These are phyloP conservation scores for Parotia lawesii DNA, from an alignment of 2,113 vertebrate species.

Conservation along the genomic window DNA sequence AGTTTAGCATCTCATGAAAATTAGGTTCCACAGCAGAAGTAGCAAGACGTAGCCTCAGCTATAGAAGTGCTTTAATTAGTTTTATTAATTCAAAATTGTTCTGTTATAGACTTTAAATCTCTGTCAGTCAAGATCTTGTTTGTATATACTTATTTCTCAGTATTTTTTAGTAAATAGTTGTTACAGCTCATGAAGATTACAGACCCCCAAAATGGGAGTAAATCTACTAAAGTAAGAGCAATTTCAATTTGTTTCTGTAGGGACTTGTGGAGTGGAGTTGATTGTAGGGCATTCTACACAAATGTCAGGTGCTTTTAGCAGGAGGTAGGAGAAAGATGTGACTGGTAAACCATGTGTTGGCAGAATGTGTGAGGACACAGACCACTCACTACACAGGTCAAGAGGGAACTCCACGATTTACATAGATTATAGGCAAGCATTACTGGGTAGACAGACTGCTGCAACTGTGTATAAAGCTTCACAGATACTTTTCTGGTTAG, in stretches of 20 bases:
- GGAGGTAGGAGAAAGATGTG: background rate
- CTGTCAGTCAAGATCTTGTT: background rate
- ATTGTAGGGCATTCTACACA: background rate
- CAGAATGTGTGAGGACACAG: rapidly evolving
- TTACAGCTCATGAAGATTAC: rapidly evolving
- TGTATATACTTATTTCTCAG: background rate
- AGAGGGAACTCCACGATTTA: rapidly evolving
- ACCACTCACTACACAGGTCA: rapidly evolving
- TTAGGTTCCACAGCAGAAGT: background rate
- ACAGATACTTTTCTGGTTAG: too few species aligned
- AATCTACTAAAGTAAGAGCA: rapidly evolving
- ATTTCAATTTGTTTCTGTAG: background rate
- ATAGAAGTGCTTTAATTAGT: background rate
- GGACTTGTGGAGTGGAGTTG: background rate
- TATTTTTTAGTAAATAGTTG: background rate
- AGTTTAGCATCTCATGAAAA: background rate
- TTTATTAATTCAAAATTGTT: background rate
- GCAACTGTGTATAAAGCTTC: rapidly evolving
- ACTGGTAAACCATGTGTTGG: rapidly evolving
- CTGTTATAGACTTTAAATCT: background rate
- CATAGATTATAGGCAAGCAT: rapidly evolving
- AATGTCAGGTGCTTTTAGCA: rapidly evolving
- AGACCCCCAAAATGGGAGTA: background rate
- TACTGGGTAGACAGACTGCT: rapidly evolving
- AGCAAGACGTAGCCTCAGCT: background rate